A percentile compares a stretch with the other conserved stretches of the same genome.
Conservation (phyloP, 2,888 invertebrate species). For the Enoplolaimus lenunculus region DNA sequence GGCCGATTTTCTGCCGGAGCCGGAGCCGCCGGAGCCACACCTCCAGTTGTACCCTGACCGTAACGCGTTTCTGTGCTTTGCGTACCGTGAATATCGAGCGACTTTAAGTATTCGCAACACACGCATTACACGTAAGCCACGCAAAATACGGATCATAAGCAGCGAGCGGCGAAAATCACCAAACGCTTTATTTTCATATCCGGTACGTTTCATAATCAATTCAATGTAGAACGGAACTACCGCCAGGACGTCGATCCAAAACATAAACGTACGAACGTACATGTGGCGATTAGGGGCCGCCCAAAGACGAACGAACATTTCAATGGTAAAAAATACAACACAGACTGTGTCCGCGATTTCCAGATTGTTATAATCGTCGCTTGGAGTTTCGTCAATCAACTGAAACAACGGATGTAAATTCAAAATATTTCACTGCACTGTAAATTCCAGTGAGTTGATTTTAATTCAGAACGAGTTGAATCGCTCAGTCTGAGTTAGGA, state of each 20-base stretch:
- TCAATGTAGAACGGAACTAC: conserved; percentile 16
- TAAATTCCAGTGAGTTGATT: too few species aligned
- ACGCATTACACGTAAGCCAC: conserved; percentile 4
- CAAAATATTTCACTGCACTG: too few species aligned
- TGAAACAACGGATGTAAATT: too few species aligned
- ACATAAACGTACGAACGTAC: not conserved
- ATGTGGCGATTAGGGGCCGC: not conserved
- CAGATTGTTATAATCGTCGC: not conserved
- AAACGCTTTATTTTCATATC: conserved; percentile 5
- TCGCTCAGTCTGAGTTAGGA: too few species aligned
- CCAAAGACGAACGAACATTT: conserved; percentile 7
- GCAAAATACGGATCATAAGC: conserved; percentile 6
- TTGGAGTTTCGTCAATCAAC: not conserved
- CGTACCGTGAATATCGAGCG: not conserved
- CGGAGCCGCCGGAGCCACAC: too few species aligned
- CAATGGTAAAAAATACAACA: conserved; percentile 13
- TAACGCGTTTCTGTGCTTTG: too few species aligned
- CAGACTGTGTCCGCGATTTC: conserved; percentile 7
- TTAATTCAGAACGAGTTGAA: too few species aligned
- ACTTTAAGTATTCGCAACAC: conserved; percentile 14
- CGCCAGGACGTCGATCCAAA: conserved; percentile 9
- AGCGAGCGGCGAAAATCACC: conserved; percentile 13
- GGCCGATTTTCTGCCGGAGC: too few species aligned
- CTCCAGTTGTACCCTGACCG: too few species aligned
- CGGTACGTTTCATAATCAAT: conserved; percentile 1